Evolutionary conservation across 2,888 invertebrate genomes (phyloP).

Genomic region (Nymphalis urticae): DNA sequence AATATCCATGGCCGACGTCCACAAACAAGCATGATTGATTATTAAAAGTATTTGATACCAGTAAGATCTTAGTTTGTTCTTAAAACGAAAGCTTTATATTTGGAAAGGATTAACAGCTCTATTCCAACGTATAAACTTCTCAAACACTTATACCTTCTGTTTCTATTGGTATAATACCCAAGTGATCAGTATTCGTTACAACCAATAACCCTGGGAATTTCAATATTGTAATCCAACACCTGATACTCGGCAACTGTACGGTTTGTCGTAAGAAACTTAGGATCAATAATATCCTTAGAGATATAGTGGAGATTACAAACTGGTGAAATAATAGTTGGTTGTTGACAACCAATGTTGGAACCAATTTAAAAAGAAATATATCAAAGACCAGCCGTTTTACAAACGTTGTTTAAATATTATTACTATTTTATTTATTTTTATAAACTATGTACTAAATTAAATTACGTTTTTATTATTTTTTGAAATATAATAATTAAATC

Average conservation of each 20-base stretch:
- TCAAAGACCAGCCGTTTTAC: too few species aligned
- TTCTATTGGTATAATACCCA: slow-evolving; percentile 6
- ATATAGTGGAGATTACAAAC: slow-evolving; percentile 2
- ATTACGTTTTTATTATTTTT: too few species aligned
- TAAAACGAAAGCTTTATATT: neutral
- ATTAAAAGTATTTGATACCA: too few species aligned
- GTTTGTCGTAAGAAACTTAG: slow-evolving; percentile 18
- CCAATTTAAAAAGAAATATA: too few species aligned
- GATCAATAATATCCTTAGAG: slow-evolving; percentile 22
- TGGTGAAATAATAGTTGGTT: neutral
- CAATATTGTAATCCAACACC: slow-evolving; percentile 23
- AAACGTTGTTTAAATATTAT: too few species aligned
- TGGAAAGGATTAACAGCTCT: neutral
- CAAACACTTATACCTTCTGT: neutral
- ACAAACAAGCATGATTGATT: too few species aligned
- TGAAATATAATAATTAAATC: too few species aligned
- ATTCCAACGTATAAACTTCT: neutral
- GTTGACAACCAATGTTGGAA: neutral
- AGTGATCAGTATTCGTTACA: slow-evolving; percentile 24
- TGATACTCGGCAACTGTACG: slow-evolving; percentile 18
- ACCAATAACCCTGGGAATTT: slow-evolving; percentile 24
- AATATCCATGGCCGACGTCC: too few species aligned
- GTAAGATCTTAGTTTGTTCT: too few species aligned
- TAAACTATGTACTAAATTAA: too few species aligned
- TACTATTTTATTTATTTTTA: too few species aligned